Percentiles rank a stretch among this genome's conserved stretches.
These are phyloP conservation scores for Glyphotaelius pellucidus DNA, from an alignment of 2,888 invertebrate species.

Conservation along the genomic window DNA sequence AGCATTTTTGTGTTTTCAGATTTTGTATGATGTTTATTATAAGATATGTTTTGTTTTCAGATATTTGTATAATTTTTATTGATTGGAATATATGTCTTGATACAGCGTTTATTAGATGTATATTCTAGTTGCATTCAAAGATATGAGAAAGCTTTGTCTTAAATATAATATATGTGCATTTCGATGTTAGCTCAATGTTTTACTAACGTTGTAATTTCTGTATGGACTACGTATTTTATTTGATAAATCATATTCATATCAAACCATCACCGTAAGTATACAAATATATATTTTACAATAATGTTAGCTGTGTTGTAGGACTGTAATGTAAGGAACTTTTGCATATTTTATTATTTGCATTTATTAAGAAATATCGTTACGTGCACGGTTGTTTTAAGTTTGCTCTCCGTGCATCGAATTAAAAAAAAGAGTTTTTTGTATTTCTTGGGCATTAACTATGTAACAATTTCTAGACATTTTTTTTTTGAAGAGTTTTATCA, in stretches of 20 bases:
- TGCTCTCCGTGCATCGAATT: not conserved
- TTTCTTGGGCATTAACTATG: too few relatives aligned
- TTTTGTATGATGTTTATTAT: slow-evolving; percentile 44
- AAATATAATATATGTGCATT: slow-evolving; percentile 6
- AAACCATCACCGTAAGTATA: not conserved
- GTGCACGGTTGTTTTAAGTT: not conserved
- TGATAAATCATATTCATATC: not conserved
- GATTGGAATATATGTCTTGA: slow-evolving; percentile 64
- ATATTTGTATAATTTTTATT: slow-evolving; percentile 68
- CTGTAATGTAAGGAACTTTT: not conserved
- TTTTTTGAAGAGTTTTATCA: too few relatives aligned
- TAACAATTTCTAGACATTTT: too few relatives aligned
- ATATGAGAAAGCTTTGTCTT: slow-evolving; percentile 24
- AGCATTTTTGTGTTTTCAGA: slow-evolving; percentile 50
- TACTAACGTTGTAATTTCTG: not conserved
- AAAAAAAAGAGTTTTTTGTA: too few relatives aligned
- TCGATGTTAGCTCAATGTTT: not conserved
- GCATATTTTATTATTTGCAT: not conserved
- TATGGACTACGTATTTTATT: not conserved
- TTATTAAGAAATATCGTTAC: not conserved
- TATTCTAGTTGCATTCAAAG: slow-evolving; percentile 67
- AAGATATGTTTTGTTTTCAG: slow-evolving; percentile 63
- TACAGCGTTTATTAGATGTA: slow-evolving; percentile 66
- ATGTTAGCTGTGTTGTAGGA: not conserved
- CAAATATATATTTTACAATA: not conserved